A percentile compares a stretch with the other conserved stretches of the same genome.
phyloP scores from a whole-genome alignment of 2,888 invertebrate species.

The Leucania comma region DNA sequence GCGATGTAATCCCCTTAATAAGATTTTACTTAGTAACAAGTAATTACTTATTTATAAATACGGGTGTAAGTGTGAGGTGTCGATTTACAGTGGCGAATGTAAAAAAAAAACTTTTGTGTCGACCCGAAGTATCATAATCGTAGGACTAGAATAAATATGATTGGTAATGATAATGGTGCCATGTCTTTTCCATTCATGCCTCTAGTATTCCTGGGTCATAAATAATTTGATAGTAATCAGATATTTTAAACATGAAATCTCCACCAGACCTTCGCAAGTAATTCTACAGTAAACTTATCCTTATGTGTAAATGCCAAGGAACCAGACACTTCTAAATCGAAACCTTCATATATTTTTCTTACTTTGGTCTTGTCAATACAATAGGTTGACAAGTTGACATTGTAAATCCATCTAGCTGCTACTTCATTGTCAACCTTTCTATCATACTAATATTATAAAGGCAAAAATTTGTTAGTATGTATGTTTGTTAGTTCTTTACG shows the following conservation, averaged over 20 bases:
- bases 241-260: background rate
- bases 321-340: background rate
- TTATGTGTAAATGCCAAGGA: constrained; percentile 34
- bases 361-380: constrained; percentile 12
- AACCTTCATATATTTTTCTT: constrained; percentile 11
- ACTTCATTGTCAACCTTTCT: constrained; percentile 55
- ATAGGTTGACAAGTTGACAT: constrained; percentile 41
- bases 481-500: too few species aligned
- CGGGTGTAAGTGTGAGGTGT: background rate
- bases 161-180: background rate
- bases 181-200: background rate
- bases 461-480: too few species aligned
- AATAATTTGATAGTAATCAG: background rate
- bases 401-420: constrained; percentile 20
- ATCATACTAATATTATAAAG: background rate
- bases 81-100: background rate
- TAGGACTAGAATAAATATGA: too few species aligned
- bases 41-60: too few species aligned
- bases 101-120: background rate
- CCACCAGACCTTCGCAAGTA: background rate
- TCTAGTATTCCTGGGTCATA: background rate
- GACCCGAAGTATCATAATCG: background rate
- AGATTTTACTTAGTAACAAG: too few species aligned
- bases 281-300: constrained; percentile 1
- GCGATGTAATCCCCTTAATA: too few species aligned